Base-by-base conservation (phyloP, 2,113 vertebrate genomes). In the Dolichallabes microphthalmus region DNA sequence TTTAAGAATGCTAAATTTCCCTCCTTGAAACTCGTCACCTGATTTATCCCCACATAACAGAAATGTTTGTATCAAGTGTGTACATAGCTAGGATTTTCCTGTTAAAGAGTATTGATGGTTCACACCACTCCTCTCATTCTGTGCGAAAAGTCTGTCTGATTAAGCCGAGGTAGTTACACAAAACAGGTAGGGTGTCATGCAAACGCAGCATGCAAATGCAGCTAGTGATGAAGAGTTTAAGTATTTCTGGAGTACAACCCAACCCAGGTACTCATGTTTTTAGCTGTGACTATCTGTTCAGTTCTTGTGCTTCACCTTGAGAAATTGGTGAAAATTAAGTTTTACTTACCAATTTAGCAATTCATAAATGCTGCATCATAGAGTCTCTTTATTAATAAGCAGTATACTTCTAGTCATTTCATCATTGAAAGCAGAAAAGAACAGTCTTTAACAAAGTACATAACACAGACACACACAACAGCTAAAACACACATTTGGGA, bases 361-460 rank as follows among this genome's bases (percentile, higher is more conserved):
- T 39, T 60, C 66, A 45, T 19, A 80, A 80, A 80, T n/a, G 27
- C 52, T 82, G 55, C 57, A 45, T 35, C 57, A 32, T 60, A 57
- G 68, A 61, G 15, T 52, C 50, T 55, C 61, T 64, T 64, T 50
- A 76, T 66, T 57, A 75, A n/a, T 53, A 82, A 74, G 45, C 17
- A 32, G 39, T 78, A 53, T n/a, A 84, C 63, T 84, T 68, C 74
- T 60, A 55, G 19, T 74, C 27, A 71, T 73, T 80, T 80, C 66
- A 85, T 85, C 84, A 71, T 61, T 80, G 73, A 45, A 45, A 84
- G 69, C 15, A 17, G 45, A 25, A 75, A 39, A 74, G 22, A 75
- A 52, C 5, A 75, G n/a, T 74, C 39, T 25, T 53, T n/a, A 30
- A 45, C 32, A 79, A 85, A 32, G 9, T 32, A 82, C 52, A 69